phyloP scores from a whole-genome alignment of 2,888 invertebrate species.

The Mesorhabditis spiculigera region DNA sequence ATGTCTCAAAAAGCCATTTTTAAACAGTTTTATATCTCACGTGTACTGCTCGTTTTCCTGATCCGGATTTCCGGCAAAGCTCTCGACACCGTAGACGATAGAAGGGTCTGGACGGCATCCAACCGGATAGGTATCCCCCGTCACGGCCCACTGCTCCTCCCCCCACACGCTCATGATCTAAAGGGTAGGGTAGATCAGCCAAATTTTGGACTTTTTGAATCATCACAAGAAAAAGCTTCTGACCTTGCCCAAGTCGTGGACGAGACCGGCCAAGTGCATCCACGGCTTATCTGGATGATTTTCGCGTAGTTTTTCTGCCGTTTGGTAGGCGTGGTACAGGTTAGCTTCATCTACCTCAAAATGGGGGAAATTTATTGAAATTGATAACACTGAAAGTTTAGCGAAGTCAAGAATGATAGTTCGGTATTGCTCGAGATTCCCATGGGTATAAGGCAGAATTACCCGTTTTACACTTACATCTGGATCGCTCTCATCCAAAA shows the following conservation, averaged over 20 bases:
- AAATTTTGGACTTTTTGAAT: too few relatives aligned
- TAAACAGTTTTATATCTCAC: slow-evolving; percentile 31
- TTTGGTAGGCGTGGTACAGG: slow-evolving; percentile 91
- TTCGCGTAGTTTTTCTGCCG: slow-evolving; percentile 72
- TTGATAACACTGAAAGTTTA: slow-evolving; percentile 8
- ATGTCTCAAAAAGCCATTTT: not conserved
- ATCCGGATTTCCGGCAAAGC: slow-evolving; percentile 79
- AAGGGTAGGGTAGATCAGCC: slow-evolving; percentile 12
- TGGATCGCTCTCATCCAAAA: slow-evolving; percentile 93
- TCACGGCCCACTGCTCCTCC: slow-evolving; percentile 90
- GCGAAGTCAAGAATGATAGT: slow-evolving; percentile 7
- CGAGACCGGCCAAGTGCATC: slow-evolving; percentile 83
- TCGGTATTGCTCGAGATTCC: not conserved
- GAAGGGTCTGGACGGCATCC: slow-evolving; percentile 81
- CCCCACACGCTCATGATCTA: slow-evolving; percentile 79
- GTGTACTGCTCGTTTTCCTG: slow-evolving; percentile 61
- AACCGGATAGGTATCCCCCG: slow-evolving; percentile 91
- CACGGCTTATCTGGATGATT: slow-evolving; percentile 67
- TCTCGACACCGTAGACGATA: slow-evolving; percentile 78
- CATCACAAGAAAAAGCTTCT: not conserved
- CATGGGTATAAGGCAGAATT: not conserved
- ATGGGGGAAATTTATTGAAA: not conserved
- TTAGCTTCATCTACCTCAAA: slow-evolving; percentile 76
- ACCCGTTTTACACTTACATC: slow-evolving; percentile 66
- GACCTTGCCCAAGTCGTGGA: slow-evolving; percentile 86